Conservation (phyloP, 2,888 invertebrate species). For the Mycogona germanica region DNA sequence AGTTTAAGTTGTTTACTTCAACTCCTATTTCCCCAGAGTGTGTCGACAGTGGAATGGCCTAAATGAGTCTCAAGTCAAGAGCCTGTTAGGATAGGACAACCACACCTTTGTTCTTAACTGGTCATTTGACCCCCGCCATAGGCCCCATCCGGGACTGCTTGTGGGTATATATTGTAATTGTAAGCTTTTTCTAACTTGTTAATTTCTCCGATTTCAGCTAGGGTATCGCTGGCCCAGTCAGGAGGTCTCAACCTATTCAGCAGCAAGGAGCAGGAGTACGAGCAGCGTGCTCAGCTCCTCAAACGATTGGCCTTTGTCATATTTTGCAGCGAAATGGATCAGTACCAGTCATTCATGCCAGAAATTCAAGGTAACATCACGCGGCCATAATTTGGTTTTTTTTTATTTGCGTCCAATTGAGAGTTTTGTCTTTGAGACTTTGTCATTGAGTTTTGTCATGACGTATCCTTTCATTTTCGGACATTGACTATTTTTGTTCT, state of each 20-base stretch:
- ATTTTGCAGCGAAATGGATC: slow-evolving; percentile 73
- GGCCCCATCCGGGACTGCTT: too few relatives aligned
- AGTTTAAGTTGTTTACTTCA: too few relatives aligned
- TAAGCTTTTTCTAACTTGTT: too few relatives aligned
- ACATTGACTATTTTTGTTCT: too few relatives aligned
- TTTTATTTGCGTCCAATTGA: background rate
- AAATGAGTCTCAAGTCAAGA: too few relatives aligned
- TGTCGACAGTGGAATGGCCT: too few relatives aligned
- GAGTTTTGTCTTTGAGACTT: background rate
- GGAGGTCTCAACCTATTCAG: slow-evolving; percentile 68
- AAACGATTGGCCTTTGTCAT: slow-evolving; percentile 73
- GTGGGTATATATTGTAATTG: too few relatives aligned
- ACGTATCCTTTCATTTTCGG: too few relatives aligned
- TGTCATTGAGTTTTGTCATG: background rate
- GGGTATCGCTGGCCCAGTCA: slow-evolving; percentile 63
- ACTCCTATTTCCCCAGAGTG: too few relatives aligned
- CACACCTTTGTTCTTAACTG: too few relatives aligned
- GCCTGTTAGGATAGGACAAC: too few relatives aligned
- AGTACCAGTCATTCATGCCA: slow-evolving; percentile 75
- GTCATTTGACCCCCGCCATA: too few relatives aligned
- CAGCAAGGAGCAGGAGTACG: slow-evolving; percentile 70
- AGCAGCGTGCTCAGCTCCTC: slow-evolving; percentile 62
- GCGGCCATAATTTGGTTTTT: background rate
- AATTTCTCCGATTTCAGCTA: slow-evolving; percentile 43
- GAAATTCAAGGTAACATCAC: slow-evolving; percentile 64